These are phyloP conservation scores for Ophion ventricosus DNA, from an alignment of 2,888 invertebrate species.

Conservation along the genomic window DNA sequence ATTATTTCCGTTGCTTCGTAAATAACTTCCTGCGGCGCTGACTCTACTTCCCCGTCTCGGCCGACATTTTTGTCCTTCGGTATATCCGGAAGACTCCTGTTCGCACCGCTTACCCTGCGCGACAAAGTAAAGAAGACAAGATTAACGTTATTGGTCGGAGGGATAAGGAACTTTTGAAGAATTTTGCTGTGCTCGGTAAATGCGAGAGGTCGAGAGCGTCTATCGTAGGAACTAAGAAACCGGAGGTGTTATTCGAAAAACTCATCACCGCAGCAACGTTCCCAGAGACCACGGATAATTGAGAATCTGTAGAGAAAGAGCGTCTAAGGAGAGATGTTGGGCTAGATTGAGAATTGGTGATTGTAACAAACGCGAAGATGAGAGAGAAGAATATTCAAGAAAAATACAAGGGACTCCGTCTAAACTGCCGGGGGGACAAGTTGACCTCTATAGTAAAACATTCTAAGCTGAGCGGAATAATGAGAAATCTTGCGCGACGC, in stretches of 20 bases:
- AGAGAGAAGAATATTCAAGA: not conserved
- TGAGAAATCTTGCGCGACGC: not conserved
- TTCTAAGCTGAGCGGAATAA: not conserved
- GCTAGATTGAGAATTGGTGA: not conserved
- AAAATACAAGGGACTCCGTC: not conserved
- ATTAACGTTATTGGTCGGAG: not conserved
- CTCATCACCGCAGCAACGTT: constrained; percentile 27
- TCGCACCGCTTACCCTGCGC: constrained; percentile 85
- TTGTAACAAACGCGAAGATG: not conserved
- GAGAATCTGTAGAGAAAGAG: not conserved
- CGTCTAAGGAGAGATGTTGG: not conserved
- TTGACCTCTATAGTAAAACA: not conserved
- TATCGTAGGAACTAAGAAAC: constrained; percentile 14
- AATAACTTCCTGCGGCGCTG: constrained; percentile 76
- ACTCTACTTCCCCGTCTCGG: constrained; percentile 79
- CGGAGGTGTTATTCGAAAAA: constrained; percentile 10
- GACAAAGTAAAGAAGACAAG: constrained; percentile 19
- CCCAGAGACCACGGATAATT: constrained; percentile 15
- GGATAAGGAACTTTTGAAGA: not conserved
- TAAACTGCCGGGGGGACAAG: not conserved
- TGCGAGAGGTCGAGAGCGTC: constrained; percentile 37
- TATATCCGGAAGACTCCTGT: constrained; percentile 93
- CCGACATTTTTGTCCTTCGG: constrained; percentile 88
- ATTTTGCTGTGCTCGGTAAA: constrained; percentile 33
- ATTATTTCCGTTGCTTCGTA: constrained; percentile 80